Evolutionary conservation across 1,140 invertebrate genomes (phyloP), one percentile per base, ranked within the genome.

Genomic region (Lordiphosa stackelbergi): DNA sequence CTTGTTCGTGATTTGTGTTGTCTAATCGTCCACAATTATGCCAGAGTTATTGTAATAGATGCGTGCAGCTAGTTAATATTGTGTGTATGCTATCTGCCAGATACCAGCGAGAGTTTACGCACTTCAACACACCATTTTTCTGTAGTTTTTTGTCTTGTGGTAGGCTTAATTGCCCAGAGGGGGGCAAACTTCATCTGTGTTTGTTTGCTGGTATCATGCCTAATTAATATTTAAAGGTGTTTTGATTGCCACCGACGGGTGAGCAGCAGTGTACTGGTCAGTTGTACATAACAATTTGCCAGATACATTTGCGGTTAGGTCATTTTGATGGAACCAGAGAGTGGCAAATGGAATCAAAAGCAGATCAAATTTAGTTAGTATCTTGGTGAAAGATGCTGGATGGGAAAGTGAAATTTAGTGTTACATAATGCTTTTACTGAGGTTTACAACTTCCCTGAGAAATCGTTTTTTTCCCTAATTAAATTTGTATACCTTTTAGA

Each of bases 141-240:
- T 41, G 7, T 36, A 8, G 28, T 13, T 19, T 31, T 28, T 8
- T 8, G 6, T 31, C 28, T 31, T 31, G 28, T 5, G 28, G 7
- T 31, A 48, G 65, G 57, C 52, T 52, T 66, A 73, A 74, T 77
- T 72, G 73, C 68, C 57, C 41, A 38, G 13, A 65, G 53, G 52
- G 52, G 36, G 43, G 24, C 24, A 28, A 28, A 28, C 24, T 28
- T 28, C 5, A 22, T 4, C 5, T 22, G 5, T 28, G 24, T 28
- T 28, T 28, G 24, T 28, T 7, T 51, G 49, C 35, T 68, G 58
- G 28, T 54, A 51, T 52, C 71, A 75, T 19, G 75, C 53, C 68
- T 79, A 79, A 79, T 79, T 79, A 79, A 79, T 79, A 79, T 79
- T 79, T 79, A 62, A 72, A 71, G 73, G 77, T 75, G 77, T 56